Conservation (phyloP, 2,113 vertebrate species). For the Lampris megalopsis region DNA sequence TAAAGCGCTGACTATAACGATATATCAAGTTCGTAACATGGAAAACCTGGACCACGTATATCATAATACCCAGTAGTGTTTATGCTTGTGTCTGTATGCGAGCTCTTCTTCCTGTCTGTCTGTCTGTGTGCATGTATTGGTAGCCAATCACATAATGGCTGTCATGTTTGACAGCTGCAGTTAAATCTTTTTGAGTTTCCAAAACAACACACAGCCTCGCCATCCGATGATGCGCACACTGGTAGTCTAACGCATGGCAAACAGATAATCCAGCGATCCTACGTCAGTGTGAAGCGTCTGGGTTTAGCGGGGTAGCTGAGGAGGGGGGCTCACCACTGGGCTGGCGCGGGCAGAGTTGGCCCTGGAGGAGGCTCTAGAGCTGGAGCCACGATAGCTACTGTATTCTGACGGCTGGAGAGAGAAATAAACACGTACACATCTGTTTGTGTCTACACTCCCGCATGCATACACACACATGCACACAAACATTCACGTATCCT, state of each 20-base stretch:
- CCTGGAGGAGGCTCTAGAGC: slow-evolving; percentile 92
- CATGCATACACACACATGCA: slow-evolving; percentile 9
- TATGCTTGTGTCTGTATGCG: too few species aligned
- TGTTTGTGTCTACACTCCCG: background rate
- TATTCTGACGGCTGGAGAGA: slow-evolving; percentile 88
- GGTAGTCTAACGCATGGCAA: background rate
- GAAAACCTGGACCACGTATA: background rate
- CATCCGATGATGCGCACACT: background rate
- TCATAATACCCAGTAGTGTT: background rate
- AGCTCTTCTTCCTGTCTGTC: too few species aligned
- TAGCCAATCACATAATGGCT: too few species aligned
- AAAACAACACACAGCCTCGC: too few species aligned
- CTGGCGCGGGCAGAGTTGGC: slow-evolving; percentile 93
- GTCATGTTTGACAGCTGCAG: too few species aligned
- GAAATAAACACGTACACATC: slow-evolving; percentile 1
- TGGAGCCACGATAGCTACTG: slow-evolving; percentile 86
- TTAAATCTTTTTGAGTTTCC: too few species aligned
- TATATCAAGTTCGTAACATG: background rate
- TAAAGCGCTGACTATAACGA: too few species aligned
- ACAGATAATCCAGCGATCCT: background rate
- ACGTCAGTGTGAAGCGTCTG: background rate
- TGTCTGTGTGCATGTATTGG: too few species aligned
- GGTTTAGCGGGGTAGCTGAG: background rate
- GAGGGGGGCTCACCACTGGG: slow-evolving; percentile 91
- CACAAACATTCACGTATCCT: background rate